Conservation (phyloP, 2,888 invertebrate species). For the Brachyptera putata region DNA sequence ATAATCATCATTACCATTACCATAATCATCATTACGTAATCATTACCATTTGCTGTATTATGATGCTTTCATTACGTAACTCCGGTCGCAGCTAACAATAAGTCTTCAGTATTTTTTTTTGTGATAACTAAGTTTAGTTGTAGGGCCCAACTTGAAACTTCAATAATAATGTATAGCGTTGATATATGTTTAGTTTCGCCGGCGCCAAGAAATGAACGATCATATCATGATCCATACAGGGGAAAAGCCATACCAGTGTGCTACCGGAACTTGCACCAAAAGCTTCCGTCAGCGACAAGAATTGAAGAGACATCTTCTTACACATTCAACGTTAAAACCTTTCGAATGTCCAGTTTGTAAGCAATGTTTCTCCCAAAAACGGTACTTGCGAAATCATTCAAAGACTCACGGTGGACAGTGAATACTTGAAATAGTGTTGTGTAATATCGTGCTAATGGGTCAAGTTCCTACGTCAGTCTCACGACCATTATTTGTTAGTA, state of each 20-base stretch:
- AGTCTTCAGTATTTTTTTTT: too few species aligned
- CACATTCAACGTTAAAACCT: slow-evolving; percentile 47
- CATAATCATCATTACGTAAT: too few species aligned
- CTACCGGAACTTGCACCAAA: slow-evolving; percentile 48
- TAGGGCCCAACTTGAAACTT: too few species aligned
- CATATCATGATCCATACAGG: slow-evolving; percentile 56
- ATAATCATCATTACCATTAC: too few species aligned
- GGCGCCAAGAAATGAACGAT: slow-evolving; percentile 51
- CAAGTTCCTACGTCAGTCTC: too few species aligned
- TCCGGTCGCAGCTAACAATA: too few species aligned
- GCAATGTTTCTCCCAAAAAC: slow-evolving; percentile 47
- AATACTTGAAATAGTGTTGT: neutral
- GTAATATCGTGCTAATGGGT: too few species aligned
- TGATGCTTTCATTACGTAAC: too few species aligned
- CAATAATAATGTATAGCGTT: too few species aligned
- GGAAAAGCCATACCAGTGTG: slow-evolving; percentile 51
- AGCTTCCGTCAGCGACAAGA: slow-evolving; percentile 31
- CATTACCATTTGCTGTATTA: too few species aligned
- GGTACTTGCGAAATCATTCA: slow-evolving; percentile 53
- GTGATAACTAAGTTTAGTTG: too few species aligned
- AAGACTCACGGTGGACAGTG: slow-evolving; percentile 35
- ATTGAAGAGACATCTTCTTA: slow-evolving; percentile 45
- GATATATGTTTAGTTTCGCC: slow-evolving; percentile 53
- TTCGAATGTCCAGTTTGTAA: slow-evolving; percentile 34
- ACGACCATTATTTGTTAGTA: too few species aligned